A percentile compares a stretch with the other conserved stretches of the same genome.
Conservation (phyloP, 2,113 vertebrate genomes). For the Grus americana region DNA sequence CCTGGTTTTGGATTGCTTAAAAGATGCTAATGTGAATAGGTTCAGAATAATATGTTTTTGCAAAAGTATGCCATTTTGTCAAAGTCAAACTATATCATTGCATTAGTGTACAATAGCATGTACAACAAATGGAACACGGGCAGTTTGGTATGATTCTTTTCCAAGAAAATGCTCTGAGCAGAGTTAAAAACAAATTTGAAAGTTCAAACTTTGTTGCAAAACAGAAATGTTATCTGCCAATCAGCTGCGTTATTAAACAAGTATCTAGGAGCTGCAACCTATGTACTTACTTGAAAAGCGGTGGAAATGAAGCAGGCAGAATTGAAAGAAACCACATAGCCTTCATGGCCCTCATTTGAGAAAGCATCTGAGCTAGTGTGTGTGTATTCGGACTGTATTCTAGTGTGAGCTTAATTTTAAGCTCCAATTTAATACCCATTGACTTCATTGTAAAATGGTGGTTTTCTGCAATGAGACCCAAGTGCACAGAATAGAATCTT, state of each 20-base stretch:
- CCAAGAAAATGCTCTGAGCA: neutral
- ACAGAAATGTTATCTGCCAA: neutral
- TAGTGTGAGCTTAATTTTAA: neutral
- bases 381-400: neutral
- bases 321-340: neutral
- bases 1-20: neutral
- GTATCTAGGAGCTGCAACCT: neutral
- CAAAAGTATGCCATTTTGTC: neutral
- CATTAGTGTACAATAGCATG: rapidly evolving
- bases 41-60: neutral
- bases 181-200: neutral
- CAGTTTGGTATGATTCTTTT: neutral
- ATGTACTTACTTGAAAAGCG: neutral
- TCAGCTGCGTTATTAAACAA: neutral
- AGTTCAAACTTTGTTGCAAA: neutral
- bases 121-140: neutral
- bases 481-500: neutral
- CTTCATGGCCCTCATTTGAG: neutral
- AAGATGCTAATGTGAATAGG: neutral
- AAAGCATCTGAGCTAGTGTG: neutral
- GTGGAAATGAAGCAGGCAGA: neutral
- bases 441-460: neutral
- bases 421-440: neutral
- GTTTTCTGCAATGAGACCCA: neutral
- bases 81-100: rapidly evolving